Base-by-base conservation (phyloP, 2,797 vertebrate species). In the Halcyon leucocephala region DNA sequence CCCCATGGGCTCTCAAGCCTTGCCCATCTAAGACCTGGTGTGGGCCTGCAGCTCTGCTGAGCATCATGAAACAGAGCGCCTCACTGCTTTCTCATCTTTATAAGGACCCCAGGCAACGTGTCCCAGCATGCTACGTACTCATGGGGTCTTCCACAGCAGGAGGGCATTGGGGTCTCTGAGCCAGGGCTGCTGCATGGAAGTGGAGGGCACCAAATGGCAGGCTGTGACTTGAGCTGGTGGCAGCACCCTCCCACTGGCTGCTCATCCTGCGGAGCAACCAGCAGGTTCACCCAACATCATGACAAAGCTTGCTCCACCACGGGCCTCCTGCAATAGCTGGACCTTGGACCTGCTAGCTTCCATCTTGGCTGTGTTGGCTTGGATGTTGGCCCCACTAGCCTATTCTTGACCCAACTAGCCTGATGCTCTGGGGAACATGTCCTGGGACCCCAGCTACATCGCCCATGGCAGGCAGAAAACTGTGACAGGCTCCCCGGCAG, bases 1-100 rank as follows among this genome's bases (percentile, higher is more conserved):
- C 95, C 95, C 90, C 94, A 86, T 10, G 76, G 89, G 82, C 92
- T 97, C 96, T 96, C 93, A 60, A 69, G 89, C 86, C 76, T 94
- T 46, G 85, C 65, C 69, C 90, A 24, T 72, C 91, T 93, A 90
- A 93, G 89, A 95, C 95, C 95, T 93, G 95, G 89, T 87, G 78
- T 69, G 91, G 78, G 93, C 95, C 89, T 4, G 0, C 3, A 3
- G 89, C 86, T 95, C 88, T 83, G 90, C 72, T 3, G 28, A 95
- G 82, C 64, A 2, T 66, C 60, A 25, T 21, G 33, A 77, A 87
- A 86, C 65, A 91, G 86, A 92, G 89, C 74, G 0, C 90, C 95
- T 96, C 74, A 3, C 95, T 96, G 95, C 92, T 91, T 94, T 77
- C 95, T 97, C 1, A 0, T 94, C 91, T 95, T 95, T 93, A 96